A percentile compares a stretch with the other conserved stretches of the same genome.
Evolutionary conservation across 2,888 invertebrate genomes (phyloP).

Genomic region (Andrena trimmerana): DNA sequence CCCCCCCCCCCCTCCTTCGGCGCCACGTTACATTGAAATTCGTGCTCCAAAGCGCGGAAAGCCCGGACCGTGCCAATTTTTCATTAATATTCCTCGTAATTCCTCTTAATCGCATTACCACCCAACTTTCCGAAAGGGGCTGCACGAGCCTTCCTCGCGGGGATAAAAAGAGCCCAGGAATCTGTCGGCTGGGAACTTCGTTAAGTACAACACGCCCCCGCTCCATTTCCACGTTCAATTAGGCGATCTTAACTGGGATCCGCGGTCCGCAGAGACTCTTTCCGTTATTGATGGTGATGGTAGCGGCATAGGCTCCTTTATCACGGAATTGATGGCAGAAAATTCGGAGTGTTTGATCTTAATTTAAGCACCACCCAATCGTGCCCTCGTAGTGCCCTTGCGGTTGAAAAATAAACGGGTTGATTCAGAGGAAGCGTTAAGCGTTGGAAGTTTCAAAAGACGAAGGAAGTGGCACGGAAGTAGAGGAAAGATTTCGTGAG

Average conservation of each 20-base stretch:
- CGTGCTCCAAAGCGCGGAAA: background rate
- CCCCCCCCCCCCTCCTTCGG: background rate
- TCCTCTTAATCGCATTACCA: conserved; percentile 52
- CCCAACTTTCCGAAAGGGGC: conserved; percentile 19
- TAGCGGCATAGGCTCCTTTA: background rate
- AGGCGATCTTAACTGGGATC: conserved; percentile 1
- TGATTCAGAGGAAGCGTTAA: no score
- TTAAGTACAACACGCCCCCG: conserved; percentile 21
- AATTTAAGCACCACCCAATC: no score
- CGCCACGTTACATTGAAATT: conserved; percentile 17
- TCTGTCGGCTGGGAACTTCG: conserved; percentile 16
- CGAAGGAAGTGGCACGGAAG: no score
- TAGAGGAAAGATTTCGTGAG: background rate
- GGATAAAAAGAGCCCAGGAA: conserved; percentile 26
- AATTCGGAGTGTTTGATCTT: no score
- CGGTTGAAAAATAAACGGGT: no score
- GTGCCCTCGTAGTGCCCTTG: no score
- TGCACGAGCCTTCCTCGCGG: background rate
- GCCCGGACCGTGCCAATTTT: conserved; percentile 43
- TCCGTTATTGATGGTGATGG: background rate
- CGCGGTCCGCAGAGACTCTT: background rate
- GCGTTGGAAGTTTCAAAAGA: no score
- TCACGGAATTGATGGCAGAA: no score
- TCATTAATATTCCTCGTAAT: conserved; percentile 56
- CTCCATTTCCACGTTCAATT: conserved; percentile 37